Conservation (phyloP, 2,113 vertebrate species). For the Leptosomus discolor region DNA sequence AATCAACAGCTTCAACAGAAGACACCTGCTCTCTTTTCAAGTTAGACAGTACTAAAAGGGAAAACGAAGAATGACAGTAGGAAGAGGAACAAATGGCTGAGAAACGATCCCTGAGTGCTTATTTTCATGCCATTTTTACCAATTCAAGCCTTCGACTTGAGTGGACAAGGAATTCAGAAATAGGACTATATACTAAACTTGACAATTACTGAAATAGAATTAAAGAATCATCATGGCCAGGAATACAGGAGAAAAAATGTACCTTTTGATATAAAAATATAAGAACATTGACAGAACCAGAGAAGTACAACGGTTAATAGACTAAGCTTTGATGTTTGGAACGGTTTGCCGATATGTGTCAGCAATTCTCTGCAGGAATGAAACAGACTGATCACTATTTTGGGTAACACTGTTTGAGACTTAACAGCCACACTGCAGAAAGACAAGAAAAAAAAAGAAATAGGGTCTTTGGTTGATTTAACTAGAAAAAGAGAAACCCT, state of each 20-base stretch:
- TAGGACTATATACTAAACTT: not conserved
- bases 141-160: not conserved
- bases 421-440: not conserved
- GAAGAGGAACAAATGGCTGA: not conserved
- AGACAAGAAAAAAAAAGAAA: not conserved
- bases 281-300: not conserved
- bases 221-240: not conserved
- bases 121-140: not conserved
- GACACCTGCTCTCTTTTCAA: not conserved
- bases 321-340: not conserved
- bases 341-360: rapidly evolving
- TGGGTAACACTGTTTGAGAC: not conserved
- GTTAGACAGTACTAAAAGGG: not conserved
- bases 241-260: not conserved
- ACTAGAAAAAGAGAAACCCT: not conserved
- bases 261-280: not conserved
- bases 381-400: not conserved
- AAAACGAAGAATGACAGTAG: not conserved
- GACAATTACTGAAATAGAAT: not conserved
- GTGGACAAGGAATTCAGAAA: not conserved
- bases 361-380: not conserved
- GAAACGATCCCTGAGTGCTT: not conserved
- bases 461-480: not conserved
- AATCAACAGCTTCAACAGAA: not conserved
- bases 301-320: not conserved